These are phyloP conservation scores for Stigmatopora nigra DNA, from an alignment of 2,113 vertebrate genomes.

Conservation along the genomic window DNA sequence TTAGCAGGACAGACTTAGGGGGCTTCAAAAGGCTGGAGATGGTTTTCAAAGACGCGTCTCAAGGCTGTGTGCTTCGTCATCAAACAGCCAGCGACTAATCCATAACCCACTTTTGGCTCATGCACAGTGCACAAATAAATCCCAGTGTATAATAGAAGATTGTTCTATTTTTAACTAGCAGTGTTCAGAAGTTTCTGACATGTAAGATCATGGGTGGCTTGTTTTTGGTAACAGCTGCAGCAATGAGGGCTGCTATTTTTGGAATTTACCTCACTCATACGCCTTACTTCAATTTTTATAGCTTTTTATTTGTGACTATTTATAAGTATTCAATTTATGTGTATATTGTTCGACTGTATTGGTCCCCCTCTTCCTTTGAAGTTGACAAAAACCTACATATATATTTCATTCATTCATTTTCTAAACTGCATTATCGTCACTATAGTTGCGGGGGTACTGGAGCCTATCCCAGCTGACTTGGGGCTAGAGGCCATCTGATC, in stretches of 20 bases:
- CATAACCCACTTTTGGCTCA: slow-evolving; percentile 51
- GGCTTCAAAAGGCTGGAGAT: slow-evolving; percentile 49
- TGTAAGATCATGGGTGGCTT: slow-evolving; percentile 36
- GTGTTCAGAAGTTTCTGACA: slow-evolving; percentile 43
- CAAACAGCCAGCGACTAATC: slow-evolving; percentile 52
- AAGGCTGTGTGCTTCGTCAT: slow-evolving; percentile 48
- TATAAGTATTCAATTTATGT: neutral
- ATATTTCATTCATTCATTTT: no score
- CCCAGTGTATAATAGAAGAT: slow-evolving; percentile 27
- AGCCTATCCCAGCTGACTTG: no score
- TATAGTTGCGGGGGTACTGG: no score
- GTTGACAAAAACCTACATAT: no score
- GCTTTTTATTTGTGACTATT: slow-evolving; percentile 10
- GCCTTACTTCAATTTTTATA: slow-evolving; percentile 6
- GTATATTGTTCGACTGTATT: no score
- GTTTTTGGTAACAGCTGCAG: slow-evolving; percentile 25
- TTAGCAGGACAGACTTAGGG: slow-evolving; percentile 36
- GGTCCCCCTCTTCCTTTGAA: no score
- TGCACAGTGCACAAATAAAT: slow-evolving; percentile 52
- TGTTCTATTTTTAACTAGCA: slow-evolving; percentile 53
- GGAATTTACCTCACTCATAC: slow-evolving; percentile 19
- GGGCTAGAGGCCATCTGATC: no score
- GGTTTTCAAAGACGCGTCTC: slow-evolving; percentile 48
- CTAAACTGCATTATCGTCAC: no score
- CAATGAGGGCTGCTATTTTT: slow-evolving; percentile 22